Percentiles rank a stretch among this genome's conserved stretches.
These are phyloP conservation scores for Itoplectis maculator DNA, from an alignment of 2,888 invertebrate species.

Conservation along the genomic window DNA sequence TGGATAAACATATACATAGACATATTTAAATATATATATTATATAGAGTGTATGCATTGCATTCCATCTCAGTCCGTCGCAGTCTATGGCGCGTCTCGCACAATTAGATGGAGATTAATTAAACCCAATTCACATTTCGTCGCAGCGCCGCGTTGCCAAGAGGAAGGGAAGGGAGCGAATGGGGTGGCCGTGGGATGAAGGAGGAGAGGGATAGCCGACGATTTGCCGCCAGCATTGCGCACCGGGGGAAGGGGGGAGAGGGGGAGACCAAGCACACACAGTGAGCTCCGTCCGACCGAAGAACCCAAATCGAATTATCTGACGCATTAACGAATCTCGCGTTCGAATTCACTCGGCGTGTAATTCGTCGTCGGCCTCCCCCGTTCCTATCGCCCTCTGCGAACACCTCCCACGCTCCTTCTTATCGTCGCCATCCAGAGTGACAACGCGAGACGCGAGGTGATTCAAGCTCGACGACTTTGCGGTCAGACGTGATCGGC, in stretches of 20 bases:
- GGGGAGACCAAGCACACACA: constrained; percentile 1
- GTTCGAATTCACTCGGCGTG: constrained; percentile 60
- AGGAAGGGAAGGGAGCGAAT: no score
- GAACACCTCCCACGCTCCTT: background rate
- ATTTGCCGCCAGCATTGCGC: constrained; percentile 57
- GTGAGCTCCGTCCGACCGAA: constrained; percentile 38
- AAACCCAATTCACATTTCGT: constrained; percentile 82
- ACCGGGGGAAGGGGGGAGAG: constrained; percentile 17
- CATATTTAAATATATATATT: constrained; percentile 9
- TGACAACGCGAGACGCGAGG: background rate
- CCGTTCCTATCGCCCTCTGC: background rate
- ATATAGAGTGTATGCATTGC: constrained; percentile 1
- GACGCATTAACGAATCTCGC: constrained; percentile 65
- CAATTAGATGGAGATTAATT: constrained; percentile 83
- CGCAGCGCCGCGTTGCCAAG: constrained; percentile 60
- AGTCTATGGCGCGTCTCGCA: constrained; percentile 74
- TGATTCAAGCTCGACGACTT: constrained; percentile 12
- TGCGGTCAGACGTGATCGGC: background rate
- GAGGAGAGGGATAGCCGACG: constrained; percentile 27
- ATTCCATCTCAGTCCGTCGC: constrained; percentile 43
- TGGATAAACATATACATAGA: constrained; percentile 19
- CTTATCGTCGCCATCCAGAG: constrained; percentile 25
- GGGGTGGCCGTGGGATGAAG: background rate
- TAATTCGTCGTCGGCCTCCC: constrained; percentile 34
- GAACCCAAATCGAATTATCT: constrained; percentile 64